Percentiles rank a stretch among this genome's conserved stretches.
Evolutionary conservation across 1,140 invertebrate genomes (phyloP).

Genomic region (Drosophila pandora): DNA sequence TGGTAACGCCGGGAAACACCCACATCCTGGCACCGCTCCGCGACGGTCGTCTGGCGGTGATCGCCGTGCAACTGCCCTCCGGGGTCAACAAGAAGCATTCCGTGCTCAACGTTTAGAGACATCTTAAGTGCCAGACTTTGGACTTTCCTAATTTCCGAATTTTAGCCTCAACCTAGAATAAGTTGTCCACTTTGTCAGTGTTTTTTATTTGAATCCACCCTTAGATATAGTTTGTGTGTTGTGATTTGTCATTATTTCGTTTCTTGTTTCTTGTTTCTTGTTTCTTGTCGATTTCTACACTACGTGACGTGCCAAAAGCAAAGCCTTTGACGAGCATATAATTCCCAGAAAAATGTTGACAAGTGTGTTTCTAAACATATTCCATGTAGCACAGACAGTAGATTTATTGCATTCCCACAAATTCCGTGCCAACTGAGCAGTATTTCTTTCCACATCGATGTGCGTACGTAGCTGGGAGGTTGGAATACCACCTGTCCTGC

Average conservation of each 20-base stretch:
- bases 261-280: conserved; percentile 9
- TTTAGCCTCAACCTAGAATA: conserved; percentile 20
- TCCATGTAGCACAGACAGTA: conserved; percentile 13
- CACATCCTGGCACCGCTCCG: conserved; percentile 86
- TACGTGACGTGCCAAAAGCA: conserved; percentile 48
- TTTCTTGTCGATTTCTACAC: conserved; percentile 17
- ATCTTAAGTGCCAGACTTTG: conserved; percentile 16
- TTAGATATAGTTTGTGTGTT: conserved; percentile 37
- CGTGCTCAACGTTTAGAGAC: conserved; percentile 76
- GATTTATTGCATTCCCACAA: conserved; percentile 40
- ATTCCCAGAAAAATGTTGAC: conserved; percentile 31
- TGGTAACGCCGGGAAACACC: conserved; percentile 86
- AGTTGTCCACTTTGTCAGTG: conserved; percentile 5
- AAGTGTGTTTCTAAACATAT: conserved; percentile 23
- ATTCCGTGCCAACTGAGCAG: conserved; percentile 32
- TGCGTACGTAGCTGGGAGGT: neutral
- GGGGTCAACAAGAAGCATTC: conserved; percentile 78
- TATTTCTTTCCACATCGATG: conserved; percentile 10
- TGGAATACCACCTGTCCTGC: conserved; percentile 14
- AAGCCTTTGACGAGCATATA: conserved; percentile 37
- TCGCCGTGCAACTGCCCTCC: conserved; percentile 81
- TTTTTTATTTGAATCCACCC: neutral
- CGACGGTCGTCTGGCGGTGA: conserved; percentile 87
- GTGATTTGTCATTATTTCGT: conserved; percentile 35
- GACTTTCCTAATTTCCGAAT: conserved; percentile 15